These are phyloP conservation scores for Panagrolaimus sp. DNA, from an alignment of 1,140 invertebrate genomes.

Conservation along the genomic window DNA sequence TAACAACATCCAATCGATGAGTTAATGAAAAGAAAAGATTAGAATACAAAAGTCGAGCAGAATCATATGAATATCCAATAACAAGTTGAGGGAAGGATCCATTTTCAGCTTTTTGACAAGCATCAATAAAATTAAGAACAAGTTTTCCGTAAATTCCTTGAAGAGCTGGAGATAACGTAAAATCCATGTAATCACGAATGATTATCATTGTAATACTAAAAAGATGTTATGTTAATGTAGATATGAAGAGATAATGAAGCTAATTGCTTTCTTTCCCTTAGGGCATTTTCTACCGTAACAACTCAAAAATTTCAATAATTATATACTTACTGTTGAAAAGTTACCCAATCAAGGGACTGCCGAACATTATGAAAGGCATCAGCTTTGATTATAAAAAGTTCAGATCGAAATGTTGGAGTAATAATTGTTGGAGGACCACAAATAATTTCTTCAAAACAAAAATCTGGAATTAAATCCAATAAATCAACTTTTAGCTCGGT, in stretches of 20 bases:
- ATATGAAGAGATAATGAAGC: no score
- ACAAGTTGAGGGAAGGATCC: not conserved
- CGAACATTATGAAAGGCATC: slow-evolving; percentile 4
- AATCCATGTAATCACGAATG: not conserved
- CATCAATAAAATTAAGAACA: slow-evolving; percentile 1
- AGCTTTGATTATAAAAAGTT: not conserved
- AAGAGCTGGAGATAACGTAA: not conserved
- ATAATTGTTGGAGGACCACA: not conserved
- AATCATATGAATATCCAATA: not conserved
- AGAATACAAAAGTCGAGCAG: not conserved
- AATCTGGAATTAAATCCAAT: not conserved
- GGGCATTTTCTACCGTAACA: no score
- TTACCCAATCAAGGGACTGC: not conserved
- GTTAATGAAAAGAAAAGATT: not conserved
- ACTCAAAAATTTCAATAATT: no score
- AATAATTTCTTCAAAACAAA: not conserved
- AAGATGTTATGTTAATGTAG: not conserved
- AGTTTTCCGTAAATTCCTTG: not conserved
- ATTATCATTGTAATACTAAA: not conserved
- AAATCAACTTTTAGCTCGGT: not conserved
- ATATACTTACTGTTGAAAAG: slow-evolving; percentile 11
- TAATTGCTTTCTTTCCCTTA: no score
- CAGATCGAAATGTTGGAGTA: not conserved
- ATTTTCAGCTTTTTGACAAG: slow-evolving; percentile 5
- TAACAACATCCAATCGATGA: no score